phyloP scores from a whole-genome alignment of 1,140 invertebrate genomes.

The Drosophila eugracilis region DNA sequence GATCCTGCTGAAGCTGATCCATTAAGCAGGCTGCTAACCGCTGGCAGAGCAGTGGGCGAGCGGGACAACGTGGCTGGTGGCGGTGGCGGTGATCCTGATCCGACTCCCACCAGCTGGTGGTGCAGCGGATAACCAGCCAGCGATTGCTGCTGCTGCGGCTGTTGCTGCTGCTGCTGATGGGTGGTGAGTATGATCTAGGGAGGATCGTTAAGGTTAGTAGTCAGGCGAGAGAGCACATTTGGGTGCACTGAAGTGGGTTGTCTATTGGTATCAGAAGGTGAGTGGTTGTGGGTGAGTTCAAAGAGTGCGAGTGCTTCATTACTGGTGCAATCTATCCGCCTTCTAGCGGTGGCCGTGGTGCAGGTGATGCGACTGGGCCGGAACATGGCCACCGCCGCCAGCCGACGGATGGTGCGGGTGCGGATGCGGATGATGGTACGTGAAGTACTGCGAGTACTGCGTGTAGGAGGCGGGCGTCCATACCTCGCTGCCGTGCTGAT shows the following conservation, averaged over 20 bases:
- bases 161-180: conserved; percentile 67
- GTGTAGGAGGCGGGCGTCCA: conserved; percentile 85
- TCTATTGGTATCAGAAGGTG: conserved; percentile 26
- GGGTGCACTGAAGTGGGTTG: conserved; percentile 20
- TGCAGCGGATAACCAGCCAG: conserved; percentile 56
- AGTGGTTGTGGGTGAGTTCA: conserved; percentile 41
- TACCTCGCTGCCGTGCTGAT: conserved; percentile 80
- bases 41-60: conserved; percentile 62
- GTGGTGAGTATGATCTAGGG: conserved; percentile 72
- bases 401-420: conserved; percentile 66
- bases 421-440: conserved; percentile 77
- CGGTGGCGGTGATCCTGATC: conserved; percentile 38
- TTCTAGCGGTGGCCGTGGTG: conserved; percentile 75
- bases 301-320: conserved; percentile 48
- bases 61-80: conserved; percentile 37
- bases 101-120: conserved; percentile 52
- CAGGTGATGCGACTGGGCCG: conserved; percentile 67
- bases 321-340: conserved; percentile 59
- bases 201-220: conserved; percentile 73
- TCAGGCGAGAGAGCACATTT: conserved; percentile 34
- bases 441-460: conserved; percentile 85
- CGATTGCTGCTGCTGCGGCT: conserved; percentile 54
- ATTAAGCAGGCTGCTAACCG: conserved; percentile 61
- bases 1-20: conserved; percentile 16
- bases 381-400: conserved; percentile 46